Conservation (phyloP, 2,113 vertebrate genomes). For the Gavia stellata region DNA sequence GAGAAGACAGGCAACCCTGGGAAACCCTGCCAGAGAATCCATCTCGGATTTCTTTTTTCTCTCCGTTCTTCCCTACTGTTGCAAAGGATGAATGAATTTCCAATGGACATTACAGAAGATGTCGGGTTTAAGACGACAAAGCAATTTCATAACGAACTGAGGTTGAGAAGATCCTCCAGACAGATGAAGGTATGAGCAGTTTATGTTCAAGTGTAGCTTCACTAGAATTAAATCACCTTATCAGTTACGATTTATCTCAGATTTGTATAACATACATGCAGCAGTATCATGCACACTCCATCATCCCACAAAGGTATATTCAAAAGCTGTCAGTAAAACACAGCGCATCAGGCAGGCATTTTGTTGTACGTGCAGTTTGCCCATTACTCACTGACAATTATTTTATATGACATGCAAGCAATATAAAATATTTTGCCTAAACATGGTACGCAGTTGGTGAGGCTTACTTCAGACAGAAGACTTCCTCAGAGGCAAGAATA, state of each 20-base stretch:
- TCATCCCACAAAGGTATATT: neutral
- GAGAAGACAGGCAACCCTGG: too few relatives aligned
- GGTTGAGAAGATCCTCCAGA: neutral
- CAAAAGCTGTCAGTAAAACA: neutral
- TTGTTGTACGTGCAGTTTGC: neutral
- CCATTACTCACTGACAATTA: neutral
- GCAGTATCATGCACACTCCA: neutral
- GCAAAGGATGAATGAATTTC: neutral
- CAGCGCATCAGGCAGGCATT: neutral
- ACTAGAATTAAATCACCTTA: neutral
- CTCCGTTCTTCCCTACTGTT: neutral
- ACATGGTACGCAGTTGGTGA: accelerated
- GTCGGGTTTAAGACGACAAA: neutral
- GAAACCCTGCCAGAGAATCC: neutral
- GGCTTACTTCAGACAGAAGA: neutral
- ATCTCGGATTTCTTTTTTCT: neutral
- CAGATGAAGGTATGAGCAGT: neutral
- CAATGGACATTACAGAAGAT: neutral
- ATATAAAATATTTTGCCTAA: neutral
- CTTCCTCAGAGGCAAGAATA: neutral
- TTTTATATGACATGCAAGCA: neutral
- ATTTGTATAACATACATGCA: neutral
- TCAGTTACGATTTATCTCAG: neutral
- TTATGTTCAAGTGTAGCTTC: neutral
- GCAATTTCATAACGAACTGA: neutral